These are phyloP conservation scores for Palythoa heliodiscus DNA, from an alignment of 92 coral and sea anemone species.

Conservation along the genomic window DNA sequence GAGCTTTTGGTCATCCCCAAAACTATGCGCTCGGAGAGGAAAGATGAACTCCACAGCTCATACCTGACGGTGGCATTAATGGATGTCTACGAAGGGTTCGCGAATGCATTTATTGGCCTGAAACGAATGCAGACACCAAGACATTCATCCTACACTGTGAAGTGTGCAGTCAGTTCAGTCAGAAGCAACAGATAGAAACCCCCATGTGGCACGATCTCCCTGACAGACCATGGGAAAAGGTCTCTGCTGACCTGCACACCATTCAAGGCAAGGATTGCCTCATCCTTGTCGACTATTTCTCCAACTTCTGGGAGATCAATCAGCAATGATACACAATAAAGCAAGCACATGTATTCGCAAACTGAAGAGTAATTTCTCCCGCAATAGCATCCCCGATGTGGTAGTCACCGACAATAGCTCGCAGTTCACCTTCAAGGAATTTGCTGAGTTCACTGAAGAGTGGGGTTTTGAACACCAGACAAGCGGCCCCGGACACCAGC, in stretches of 20 bases:
- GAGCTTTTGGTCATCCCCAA: neutral
- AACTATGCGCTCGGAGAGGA: slow-evolving; percentile 13
- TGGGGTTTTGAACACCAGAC: slow-evolving; percentile 69
- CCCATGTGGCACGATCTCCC: neutral
- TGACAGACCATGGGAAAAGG: neutral
- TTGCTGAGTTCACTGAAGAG: slow-evolving; percentile 40
- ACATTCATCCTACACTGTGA: neutral
- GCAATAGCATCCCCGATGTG: slow-evolving; percentile 66
- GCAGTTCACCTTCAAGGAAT: slow-evolving; percentile 54
- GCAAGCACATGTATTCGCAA: slow-evolving; percentile 59
- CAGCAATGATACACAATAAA: slow-evolving; percentile 50
- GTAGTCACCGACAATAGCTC: slow-evolving; percentile 45
- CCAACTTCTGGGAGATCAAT: slow-evolving; percentile 67
- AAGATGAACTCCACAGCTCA: slow-evolving; percentile 35
- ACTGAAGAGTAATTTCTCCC: slow-evolving; percentile 63
- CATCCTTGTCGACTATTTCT: slow-evolving; percentile 61
- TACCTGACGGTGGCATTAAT: slow-evolving; percentile 46
- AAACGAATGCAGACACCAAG: slow-evolving; percentile 6
- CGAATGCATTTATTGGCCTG: slow-evolving; percentile 47
- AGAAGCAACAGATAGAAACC: neutral
- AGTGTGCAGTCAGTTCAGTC: slow-evolving; percentile 3
- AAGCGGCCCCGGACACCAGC: slow-evolving; percentile 67
- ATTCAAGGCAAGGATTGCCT: slow-evolving; percentile 52
- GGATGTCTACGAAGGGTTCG: slow-evolving; percentile 41
- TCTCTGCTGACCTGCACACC: slow-evolving; percentile 13